These are phyloP conservation scores for Patiria miniata DNA, from an alignment of 35 echinoderm and acorn worm species.

Conservation along the genomic window DNA sequence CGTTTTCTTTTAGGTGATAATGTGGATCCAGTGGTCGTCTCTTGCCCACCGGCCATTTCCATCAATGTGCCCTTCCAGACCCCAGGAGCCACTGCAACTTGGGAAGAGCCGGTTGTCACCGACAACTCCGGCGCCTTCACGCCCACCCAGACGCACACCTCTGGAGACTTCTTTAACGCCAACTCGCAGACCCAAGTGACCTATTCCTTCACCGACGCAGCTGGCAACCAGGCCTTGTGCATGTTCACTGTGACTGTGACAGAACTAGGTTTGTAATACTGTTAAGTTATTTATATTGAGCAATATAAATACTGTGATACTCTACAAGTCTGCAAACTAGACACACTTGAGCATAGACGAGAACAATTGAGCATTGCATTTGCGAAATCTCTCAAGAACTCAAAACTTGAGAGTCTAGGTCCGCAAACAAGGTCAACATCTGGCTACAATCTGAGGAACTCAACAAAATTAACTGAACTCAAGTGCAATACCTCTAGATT, in stretches of 20 bases:
- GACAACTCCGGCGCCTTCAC: constrained; percentile 61
- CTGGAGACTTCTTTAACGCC: constrained; percentile 24
- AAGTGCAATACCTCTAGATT: too few relatives aligned
- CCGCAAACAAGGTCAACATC: too few relatives aligned
- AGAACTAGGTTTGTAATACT: background rate
- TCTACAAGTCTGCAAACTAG: too few relatives aligned
- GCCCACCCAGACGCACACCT: background rate
- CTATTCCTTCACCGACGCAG: constrained; percentile 30
- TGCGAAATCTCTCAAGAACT: too few relatives aligned
- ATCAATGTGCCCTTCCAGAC: constrained; percentile 6
- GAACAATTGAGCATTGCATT: too few relatives aligned
- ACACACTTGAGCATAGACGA: too few relatives aligned
- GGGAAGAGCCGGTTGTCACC: constrained; percentile 44
- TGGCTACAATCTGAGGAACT: too few relatives aligned
- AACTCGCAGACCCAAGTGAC: background rate
- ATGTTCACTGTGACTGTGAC: constrained; percentile 26
- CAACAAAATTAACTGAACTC: too few relatives aligned
- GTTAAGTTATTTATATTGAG: too few relatives aligned
- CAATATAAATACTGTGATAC: too few relatives aligned
- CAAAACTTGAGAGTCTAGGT: too few relatives aligned
- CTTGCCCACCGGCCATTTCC: background rate
- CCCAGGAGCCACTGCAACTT: constrained; percentile 15
- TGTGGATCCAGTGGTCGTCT: background rate
- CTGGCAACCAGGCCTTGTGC: constrained; percentile 25
- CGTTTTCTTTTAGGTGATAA: constrained; percentile 17